phyloP scores from a whole-genome alignment of 2,888 invertebrate genomes.

The Chaitophorus viminalis region DNA sequence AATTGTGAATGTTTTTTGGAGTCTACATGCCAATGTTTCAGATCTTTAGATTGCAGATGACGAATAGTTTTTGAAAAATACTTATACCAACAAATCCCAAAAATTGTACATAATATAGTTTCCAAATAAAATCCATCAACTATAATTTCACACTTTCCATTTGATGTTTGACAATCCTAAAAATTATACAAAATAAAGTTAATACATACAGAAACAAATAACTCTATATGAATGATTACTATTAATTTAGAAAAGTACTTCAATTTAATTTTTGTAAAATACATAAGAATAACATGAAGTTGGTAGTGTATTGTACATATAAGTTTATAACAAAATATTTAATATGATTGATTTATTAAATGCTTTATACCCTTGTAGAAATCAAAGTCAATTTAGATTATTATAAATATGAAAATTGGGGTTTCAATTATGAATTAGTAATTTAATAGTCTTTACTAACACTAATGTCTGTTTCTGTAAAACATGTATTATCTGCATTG shows the following conservation, averaged over 20 bases:
- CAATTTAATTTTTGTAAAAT: neutral
- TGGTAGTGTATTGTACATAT: neutral
- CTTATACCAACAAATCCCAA: constrained; percentile 81
- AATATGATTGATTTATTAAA: neutral
- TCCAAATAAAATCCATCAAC: constrained; percentile 94
- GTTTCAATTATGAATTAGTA: neutral
- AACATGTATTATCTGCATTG: constrained; percentile 68
- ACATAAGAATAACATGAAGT: neutral
- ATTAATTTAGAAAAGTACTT: neutral
- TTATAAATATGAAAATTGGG: neutral
- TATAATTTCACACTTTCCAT: constrained; percentile 72
- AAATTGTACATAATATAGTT: constrained; percentile 77
- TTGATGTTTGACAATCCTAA: constrained; percentile 73
- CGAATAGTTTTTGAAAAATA: constrained; percentile 56
- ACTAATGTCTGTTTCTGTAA: constrained; percentile 46
- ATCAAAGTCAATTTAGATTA: neutral
- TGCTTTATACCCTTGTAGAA: too few relatives aligned
- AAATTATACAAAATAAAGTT: constrained; percentile 66
- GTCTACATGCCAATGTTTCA: constrained; percentile 56
- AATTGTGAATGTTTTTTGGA: constrained; percentile 43
- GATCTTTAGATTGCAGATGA: constrained; percentile 34
- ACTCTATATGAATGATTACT: constrained; percentile 2
- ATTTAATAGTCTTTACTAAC: constrained; percentile 54
- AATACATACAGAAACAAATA: constrained; percentile 28
- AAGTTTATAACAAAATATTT: neutral